Base-by-base conservation (phyloP, 2,888 invertebrate species). In the Cheilosia vernalis region DNA sequence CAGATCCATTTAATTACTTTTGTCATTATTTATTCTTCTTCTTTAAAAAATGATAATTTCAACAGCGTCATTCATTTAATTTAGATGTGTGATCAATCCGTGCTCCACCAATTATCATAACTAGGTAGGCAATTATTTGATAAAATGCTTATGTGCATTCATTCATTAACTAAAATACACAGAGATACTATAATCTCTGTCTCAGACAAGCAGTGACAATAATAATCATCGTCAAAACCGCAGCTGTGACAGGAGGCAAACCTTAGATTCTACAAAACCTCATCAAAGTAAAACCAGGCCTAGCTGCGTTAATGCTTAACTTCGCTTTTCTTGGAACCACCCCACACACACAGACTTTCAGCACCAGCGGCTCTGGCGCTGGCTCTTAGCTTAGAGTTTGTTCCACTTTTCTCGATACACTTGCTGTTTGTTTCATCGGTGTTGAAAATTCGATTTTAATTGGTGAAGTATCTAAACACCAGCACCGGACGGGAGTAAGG, bases 381-480 rank as follows among this genome's bases (percentile, higher is more conserved):
- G 10, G 64, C 49, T 51, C 10, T 15, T 27, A 33, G 74, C 64
- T 73, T 64, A 60, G 56, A 69, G 69, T 79, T 80, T 69, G 74
- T 80, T 74, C 69, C 53, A 84, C 69, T 64, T 73, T 69, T 69
- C 51, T 74, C 47, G 19, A 55, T 56, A 27, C 19, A 27, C 10
- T 30, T 19, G 42, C 33, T 61, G 77, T 79, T 79, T 72, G 64
- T 72, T 73, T 79, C 66, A 72, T 19, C 53, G 73, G 58, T 64
- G 64, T 61, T 76, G 76, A 80, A 85, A 85, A 85, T 85, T 80
- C 80, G 84, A 76, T 85, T 85, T 85, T 85, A 85, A 85, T 85
- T 85, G 84, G 80, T 66, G 64, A 76, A 70, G 70, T 80, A 80
- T 61, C 58, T 80, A 15, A 40, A 37, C 21, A 53, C 9, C 3